Conservation (phyloP, 1,140 invertebrate species). For the Hylaeus anthracinus region DNA sequence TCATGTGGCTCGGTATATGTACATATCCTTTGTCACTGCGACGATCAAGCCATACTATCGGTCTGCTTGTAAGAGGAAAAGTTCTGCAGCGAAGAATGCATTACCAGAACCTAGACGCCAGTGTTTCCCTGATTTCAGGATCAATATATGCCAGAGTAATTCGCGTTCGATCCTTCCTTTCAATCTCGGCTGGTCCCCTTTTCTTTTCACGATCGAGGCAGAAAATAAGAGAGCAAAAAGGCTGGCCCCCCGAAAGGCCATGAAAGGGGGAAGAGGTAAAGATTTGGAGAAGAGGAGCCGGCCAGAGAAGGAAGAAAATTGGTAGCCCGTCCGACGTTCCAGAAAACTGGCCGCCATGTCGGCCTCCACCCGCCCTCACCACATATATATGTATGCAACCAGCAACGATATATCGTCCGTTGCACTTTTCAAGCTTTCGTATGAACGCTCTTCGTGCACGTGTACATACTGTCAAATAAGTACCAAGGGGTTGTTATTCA, state of each 20-base stretch:
- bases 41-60: no score
- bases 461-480: no score
- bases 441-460: slow-evolving; percentile 11
- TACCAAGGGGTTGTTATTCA: no score
- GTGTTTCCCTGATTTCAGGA: background rate
- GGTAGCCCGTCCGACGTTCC: slow-evolving; percentile 51
- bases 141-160: background rate
- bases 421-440: slow-evolving; percentile 64
- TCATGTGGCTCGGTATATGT: no score
- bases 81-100: no score
- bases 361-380: slow-evolving; percentile 35
- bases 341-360: slow-evolving; percentile 66
- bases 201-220: slow-evolving; percentile 52
- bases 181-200: slow-evolving; percentile 50
- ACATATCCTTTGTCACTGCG: no score
- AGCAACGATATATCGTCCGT: slow-evolving; percentile 60
- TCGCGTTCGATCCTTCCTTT: slow-evolving; percentile 41
- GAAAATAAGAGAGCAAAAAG: background rate
- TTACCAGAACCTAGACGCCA: no score
- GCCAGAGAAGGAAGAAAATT: slow-evolving; percentile 47
- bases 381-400: slow-evolving; percentile 39
- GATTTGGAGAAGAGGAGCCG: background rate
- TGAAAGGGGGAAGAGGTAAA: slow-evolving; percentile 19
- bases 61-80: no score
- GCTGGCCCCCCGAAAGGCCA: background rate